Conservation (phyloP, 2,797 vertebrate genomes). For the Hoplostethus mediterraneus region DNA sequence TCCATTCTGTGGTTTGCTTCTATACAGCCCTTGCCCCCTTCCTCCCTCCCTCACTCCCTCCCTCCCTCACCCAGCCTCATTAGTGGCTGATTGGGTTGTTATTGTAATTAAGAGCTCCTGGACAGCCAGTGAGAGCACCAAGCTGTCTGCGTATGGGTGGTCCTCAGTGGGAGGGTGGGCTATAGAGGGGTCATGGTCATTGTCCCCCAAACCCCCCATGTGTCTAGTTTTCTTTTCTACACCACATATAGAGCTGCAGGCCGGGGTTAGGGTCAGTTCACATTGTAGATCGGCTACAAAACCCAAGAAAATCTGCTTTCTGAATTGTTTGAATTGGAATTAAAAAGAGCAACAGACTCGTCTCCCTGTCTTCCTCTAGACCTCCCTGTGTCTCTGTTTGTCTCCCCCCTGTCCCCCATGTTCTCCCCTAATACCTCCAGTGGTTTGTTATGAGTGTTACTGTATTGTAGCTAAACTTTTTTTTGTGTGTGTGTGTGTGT, state of each 20-base stretch:
- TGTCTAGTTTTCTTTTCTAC: neutral
- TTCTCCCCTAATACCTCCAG: neutral
- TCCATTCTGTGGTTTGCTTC: conserved; percentile 45
- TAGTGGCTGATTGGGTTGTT: conserved; percentile 77
- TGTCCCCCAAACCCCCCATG: conserved; percentile 48
- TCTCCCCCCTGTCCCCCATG: neutral
- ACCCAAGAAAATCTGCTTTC: no score
- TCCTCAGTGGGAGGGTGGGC: conserved; percentile 61
- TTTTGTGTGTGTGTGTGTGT: no score
- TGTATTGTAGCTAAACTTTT: neutral
- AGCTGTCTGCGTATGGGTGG: conserved; percentile 75
- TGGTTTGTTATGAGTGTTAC: conserved; percentile 1
- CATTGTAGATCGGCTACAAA: no score
- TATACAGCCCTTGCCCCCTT: conserved; percentile 15
- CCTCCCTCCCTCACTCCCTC: no score
- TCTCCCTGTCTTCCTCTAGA: neutral
- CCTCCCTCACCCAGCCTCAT: conserved; percentile 50
- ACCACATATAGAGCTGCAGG: neutral
- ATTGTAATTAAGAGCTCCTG: conserved; percentile 77
- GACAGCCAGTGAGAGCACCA: conserved; percentile 66
- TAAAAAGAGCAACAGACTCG: conserved; percentile 20
- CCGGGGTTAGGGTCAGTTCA: neutral
- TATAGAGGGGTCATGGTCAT: conserved; percentile 53
- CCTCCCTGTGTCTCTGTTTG: neutral
- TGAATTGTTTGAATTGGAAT: neutral